phyloP scores from a whole-genome alignment of 2,113 vertebrate genomes.

The Hemibagrus wyckioides region DNA sequence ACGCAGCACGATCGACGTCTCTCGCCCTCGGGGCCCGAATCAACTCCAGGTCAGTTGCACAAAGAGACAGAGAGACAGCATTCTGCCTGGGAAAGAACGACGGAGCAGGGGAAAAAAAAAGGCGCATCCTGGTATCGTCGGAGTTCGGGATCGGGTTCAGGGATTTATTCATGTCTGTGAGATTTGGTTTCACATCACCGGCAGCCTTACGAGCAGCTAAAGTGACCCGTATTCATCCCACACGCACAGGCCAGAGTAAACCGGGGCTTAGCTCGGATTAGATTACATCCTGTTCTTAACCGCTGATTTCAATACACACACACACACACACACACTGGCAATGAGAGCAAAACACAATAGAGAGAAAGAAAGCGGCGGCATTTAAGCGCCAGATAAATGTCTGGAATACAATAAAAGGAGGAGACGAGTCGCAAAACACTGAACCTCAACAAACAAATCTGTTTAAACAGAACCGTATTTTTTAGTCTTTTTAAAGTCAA shows the following conservation, averaged over 20 bases:
- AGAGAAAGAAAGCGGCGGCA: background rate
- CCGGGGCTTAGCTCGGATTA: constrained; percentile 38
- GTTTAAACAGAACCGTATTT: background rate
- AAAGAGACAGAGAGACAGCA: constrained; percentile 14
- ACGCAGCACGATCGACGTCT: constrained; percentile 30
- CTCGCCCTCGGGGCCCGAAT: background rate
- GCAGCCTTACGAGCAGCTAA: constrained; percentile 64
- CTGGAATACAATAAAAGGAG: constrained; percentile 7
- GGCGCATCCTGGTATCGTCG: constrained; percentile 61
- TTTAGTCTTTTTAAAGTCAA: background rate
- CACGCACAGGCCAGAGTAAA: constrained; percentile 33
- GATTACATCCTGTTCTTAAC: constrained; percentile 42
- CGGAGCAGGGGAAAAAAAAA: constrained; percentile 41
- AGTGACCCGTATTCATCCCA: constrained; percentile 50
- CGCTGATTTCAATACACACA: constrained; percentile 27
- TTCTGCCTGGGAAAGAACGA: constrained; percentile 25
- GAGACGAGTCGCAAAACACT: constrained; percentile 8
- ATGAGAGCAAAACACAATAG: constrained; percentile 5
- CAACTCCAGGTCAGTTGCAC: constrained; percentile 24
- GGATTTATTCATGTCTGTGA: constrained; percentile 65
- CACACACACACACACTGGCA: constrained; percentile 8
- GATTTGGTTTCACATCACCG: constrained; percentile 73
- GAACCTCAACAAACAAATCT: constrained; percentile 16
- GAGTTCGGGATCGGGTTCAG: constrained; percentile 66
- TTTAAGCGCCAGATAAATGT: constrained; percentile 17